Base-by-base conservation (phyloP, 2,888 invertebrate genomes). In the Ophion ventricosus region DNA sequence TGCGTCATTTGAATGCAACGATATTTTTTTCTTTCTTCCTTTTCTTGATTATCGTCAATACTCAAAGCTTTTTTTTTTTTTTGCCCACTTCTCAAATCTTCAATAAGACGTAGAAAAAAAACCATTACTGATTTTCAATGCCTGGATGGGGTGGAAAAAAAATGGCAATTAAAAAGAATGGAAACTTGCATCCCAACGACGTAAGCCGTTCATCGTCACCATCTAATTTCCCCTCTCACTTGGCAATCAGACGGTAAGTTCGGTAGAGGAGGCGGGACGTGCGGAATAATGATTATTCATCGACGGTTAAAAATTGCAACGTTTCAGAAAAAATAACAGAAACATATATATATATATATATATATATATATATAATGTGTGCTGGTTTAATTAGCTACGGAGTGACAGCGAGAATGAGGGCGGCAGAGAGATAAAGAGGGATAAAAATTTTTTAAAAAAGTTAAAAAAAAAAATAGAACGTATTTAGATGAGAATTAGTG, bases 401-500 rank as follows among this genome's bases (percentile, higher is more conserved):
- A 49, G 49, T 49, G 49, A 14, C 14, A 11, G 2, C 17, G 49
- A 49, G 17, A 49, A 49, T 49, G 49, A 14, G 17, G 14, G 49
- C 14, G 49, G 35, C 5, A 17, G 14, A 11, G 14, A 49, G 49
- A 49, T 49, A 49, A 49, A 49, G 49, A 49, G 49, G 14, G 49
- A 49, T 49, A 49, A 49, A 17, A 2, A 49, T 17, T 49, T 14
- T 10, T 10, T 10, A 40, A 72, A 67, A 70, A 11, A 8, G 63
- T 10, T 49, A 64, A 67, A 57, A 35, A 23, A 11, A 43, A 67
- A 57, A 40, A 57, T n/a, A 8, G 4, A 67, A 54, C 49, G 35
- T 40, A 43, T 72, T 67, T 66, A 40, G 57, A 82, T 66, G 70
- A 63, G 56, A 43, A 82, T 82, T 73, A 82, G 73, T 35, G 56